Base-by-base conservation (phyloP, 1,140 invertebrate species). In the Zaprionus kolodkinae region DNA sequence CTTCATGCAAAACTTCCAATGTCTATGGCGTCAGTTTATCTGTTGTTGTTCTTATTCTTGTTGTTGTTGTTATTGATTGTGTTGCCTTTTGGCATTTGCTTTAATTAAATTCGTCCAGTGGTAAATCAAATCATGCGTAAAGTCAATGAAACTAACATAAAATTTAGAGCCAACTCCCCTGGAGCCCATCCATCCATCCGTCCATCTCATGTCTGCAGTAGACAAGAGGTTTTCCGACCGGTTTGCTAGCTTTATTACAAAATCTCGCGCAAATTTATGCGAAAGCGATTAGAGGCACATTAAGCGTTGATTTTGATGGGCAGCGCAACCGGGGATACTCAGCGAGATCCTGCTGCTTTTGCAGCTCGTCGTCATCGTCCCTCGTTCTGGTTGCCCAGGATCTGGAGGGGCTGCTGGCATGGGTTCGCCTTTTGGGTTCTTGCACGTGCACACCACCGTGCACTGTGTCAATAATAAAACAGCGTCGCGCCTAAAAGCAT, bases 201-300 rank as follows among this genome's bases (percentile, higher is more conserved):
- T n/a, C 40, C n/a, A 15, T 43, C 0, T 4, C n/a, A 2, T 45
- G 40, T 17, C 40, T 0, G 40, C 40, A 45, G 15, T 10, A 25
- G 65, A 56, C 50, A 48, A 55, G 21, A 35, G 38, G 36, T 35
- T 48, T 21, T 13, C 45, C 13, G 48, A n/a, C 21, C n/a, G 52
- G 21, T 25, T 36, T 36, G 35, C 36, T 43, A 38, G 67, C 50
- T 84, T 80, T 84, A 88, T 88, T 88, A 59, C 67, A 88, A 88
- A 83, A 59, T 83, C 77, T 64, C 73, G 65, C 38, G 59, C 40
- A 76, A 83, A 84, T 88, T 88, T 84, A 88, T 88, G 84, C 80
- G 84, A 81, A 89, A 81, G 80, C 84, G 78, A 88, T 88, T 89
- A 84, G 79, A 75, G 74, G 60, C 68, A 68, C 74, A 84, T 88